Conservation (phyloP, 2,113 vertebrate species). For the Myotis brandtii region DNA sequence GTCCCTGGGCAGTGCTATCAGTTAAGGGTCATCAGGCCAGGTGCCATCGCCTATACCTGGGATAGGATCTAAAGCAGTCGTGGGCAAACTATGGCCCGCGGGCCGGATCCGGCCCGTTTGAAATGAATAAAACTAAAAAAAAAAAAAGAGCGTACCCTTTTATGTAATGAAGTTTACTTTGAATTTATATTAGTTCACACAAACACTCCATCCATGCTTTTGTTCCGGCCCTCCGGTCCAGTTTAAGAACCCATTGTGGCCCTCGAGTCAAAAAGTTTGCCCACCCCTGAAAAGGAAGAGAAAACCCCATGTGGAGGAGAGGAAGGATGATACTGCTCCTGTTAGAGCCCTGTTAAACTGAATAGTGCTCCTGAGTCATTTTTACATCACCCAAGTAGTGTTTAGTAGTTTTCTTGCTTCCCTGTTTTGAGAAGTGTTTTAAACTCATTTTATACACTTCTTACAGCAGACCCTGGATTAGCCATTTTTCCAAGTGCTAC, state of each 20-base stretch:
- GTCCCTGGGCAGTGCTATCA: not conserved
- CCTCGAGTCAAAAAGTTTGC: too few species aligned
- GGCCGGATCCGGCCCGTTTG: too few species aligned
- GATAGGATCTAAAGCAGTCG: not conserved
- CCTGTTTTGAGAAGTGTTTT: not conserved
- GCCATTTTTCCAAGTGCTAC: not conserved
- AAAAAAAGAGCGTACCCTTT: too few species aligned
- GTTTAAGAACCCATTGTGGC: too few species aligned
- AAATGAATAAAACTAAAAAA: too few species aligned
- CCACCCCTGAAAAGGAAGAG: not conserved
- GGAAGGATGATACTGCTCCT: too few species aligned
- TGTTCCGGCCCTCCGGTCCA: too few species aligned
- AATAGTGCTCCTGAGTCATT: constrained; percentile 32
- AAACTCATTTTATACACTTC: not conserved
- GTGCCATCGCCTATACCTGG: not conserved
- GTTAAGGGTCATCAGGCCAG: not conserved
- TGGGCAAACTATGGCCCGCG: too few species aligned
- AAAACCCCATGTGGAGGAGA: not conserved
- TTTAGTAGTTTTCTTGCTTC: not conserved
- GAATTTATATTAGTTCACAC: too few species aligned
- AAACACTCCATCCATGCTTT: too few species aligned
- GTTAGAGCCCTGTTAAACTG: not conserved
- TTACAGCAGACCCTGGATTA: not conserved
- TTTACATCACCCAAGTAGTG: not conserved
- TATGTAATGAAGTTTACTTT: too few species aligned